Evolutionary conservation across 2,797 vertebrate species (phyloP).

Genomic region (Micrastur ruficollis): DNA sequence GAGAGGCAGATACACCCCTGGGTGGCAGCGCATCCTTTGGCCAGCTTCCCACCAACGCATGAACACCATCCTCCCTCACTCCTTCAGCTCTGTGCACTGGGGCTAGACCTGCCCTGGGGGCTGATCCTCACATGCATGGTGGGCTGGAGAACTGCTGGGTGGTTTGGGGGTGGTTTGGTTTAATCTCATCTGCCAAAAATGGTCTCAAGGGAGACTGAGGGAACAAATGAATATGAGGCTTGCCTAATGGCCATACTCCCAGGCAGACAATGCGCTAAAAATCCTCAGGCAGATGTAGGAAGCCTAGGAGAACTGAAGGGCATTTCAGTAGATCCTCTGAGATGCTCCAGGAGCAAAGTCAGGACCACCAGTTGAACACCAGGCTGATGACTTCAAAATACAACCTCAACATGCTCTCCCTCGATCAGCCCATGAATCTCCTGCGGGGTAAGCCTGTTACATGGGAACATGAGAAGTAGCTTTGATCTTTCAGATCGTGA

Average conservation of each 20-base stretch:
- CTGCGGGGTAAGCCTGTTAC: background rate
- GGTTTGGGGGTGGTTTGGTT: background rate
- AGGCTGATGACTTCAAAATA: background rate
- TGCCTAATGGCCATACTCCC: background rate
- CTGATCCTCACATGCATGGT: fast-evolving
- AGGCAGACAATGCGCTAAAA: background rate
- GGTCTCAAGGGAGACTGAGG: background rate
- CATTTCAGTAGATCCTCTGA: fast-evolving
- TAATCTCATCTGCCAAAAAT: background rate
- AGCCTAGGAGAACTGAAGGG: background rate
- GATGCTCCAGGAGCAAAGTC: background rate
- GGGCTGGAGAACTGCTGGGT: background rate
- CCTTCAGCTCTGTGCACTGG: background rate
- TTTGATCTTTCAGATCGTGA: background rate
- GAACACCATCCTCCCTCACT: background rate
- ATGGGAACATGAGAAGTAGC: background rate
- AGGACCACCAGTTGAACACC: background rate
- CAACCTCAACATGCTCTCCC: background rate
- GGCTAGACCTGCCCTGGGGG: background rate
- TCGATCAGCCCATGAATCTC: background rate
- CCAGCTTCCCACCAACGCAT: background rate
- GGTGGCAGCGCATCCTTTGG: background rate
- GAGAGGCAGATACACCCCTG: background rate
- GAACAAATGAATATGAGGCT: fast-evolving
- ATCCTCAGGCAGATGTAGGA: background rate